Conservation (phyloP, 1,140 invertebrate species). For the Drosophila rufa region DNA sequence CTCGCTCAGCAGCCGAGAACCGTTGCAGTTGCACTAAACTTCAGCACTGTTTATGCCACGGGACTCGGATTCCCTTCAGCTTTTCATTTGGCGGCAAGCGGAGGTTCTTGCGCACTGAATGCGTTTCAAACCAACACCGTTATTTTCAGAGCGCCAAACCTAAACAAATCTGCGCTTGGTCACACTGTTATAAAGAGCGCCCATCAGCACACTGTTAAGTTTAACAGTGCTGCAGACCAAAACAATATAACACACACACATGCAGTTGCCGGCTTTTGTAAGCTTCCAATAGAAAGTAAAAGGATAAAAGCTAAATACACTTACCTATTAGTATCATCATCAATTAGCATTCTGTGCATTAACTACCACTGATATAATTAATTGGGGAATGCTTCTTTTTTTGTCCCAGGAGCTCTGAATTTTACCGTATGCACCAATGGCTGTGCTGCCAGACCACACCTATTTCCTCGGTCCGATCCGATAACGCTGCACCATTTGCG, state of each 20-base stretch:
- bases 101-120: constrained; percentile 55
- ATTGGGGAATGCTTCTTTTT: not conserved
- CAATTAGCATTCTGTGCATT: not conserved
- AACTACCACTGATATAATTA: not conserved
- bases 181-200: not conserved
- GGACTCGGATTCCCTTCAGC: constrained; percentile 25
- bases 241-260: constrained; percentile 14
- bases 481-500: not conserved
- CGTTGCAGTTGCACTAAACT: constrained; percentile 75
- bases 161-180: constrained; percentile 11
- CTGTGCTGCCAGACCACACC: not conserved
- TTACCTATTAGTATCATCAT: not conserved
- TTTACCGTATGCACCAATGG: not conserved
- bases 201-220: not conserved
- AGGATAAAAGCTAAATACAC: not conserved
- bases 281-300: not conserved
- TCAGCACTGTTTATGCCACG: constrained; percentile 52
- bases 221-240: constrained; percentile 7
- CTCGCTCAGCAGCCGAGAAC: constrained; percentile 40
- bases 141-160: constrained; percentile 23
- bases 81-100: constrained; percentile 66
- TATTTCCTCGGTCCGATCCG: not conserved
- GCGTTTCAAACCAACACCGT: constrained; percentile 25
- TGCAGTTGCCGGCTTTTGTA: constrained; percentile 5
- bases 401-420: not conserved